Evolutionary conservation across 2,113 vertebrate species (phyloP), one percentile per base, ranked within the genome.

Genomic region (Typhlomys cinereus): DNA sequence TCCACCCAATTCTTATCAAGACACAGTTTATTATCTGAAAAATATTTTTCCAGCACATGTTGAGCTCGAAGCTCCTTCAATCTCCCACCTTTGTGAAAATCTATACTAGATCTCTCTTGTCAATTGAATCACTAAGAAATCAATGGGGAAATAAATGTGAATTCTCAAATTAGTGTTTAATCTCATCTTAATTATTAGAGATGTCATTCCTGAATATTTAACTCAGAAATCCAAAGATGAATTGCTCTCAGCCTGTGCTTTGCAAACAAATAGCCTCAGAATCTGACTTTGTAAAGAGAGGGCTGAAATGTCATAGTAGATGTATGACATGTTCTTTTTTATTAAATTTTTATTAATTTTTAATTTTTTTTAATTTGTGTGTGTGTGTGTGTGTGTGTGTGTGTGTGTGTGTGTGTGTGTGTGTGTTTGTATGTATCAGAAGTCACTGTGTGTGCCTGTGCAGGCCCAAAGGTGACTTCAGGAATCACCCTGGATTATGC

Each of bases 11-110:
- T 87, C 69, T 70, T 96, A 91, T 25, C 87, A 87, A 93, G 62
- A 57, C 95, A 89, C 50, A 91, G 59, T 84, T 91, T 88, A n/a
- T 91, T 93, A 81, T 92, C 67, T 93, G 67, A 96, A 95, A 96
- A 96, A 95, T 92, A 92, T 85, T 93, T 91, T 96, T 81, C 62
- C 85, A 87, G 84, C 36, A 90, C 71, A 90, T 27, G 80, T 21
- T 48, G 64, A 70, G 50, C 69, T 84, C 87, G 92, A 61, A 87
- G 92, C 21, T 92, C 83, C 59, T 54, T n/a, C 25, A 85, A n/a
- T 25, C 25, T 25, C 12, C 59, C 48, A 81, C 54, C 62, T 86
- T 92, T 88, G 31, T 79, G 41, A 81, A 95, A 95, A 69, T 69
- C 75, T 93, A 17, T 85, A 34, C 46, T 88, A 93, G 52, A 70